phyloP scores from a whole-genome alignment of 2,797 vertebrate genomes.

The Sarcophilus harrisii region DNA sequence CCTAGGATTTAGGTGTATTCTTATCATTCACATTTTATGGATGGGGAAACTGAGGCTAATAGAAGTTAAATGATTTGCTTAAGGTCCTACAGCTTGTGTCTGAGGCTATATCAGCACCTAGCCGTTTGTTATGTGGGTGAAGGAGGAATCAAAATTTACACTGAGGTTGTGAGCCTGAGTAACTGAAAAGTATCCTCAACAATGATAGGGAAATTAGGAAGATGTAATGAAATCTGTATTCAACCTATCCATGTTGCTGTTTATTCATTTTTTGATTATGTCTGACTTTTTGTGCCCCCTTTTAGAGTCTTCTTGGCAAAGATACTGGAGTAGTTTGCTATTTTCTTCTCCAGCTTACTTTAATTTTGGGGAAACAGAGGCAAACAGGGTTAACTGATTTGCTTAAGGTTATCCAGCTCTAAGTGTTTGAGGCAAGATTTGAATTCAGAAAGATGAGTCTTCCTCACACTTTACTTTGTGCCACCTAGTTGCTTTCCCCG shows the following conservation, averaged over 20 bases:
- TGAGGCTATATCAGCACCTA: neutral
- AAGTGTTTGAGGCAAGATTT: neutral
- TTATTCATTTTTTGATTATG: neutral
- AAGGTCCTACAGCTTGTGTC: neutral
- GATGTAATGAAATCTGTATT: neutral
- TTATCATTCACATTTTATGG: neutral
- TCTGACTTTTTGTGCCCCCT: neutral
- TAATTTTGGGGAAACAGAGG: neutral
- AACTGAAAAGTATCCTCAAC: neutral
- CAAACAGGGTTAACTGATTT: neutral
- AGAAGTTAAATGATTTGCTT: neutral
- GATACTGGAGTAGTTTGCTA: neutral
- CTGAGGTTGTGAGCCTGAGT: neutral
- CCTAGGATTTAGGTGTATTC: neutral
- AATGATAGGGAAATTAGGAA: neutral
- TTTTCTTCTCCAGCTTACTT: neutral
- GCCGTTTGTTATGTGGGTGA: neutral
- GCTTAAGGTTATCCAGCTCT: fast-evolving
- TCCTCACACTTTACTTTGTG: neutral
- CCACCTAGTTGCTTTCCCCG: neutral
- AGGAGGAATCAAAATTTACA: neutral
- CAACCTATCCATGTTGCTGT: neutral
- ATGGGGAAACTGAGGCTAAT: neutral
- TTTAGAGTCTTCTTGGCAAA: neutral
- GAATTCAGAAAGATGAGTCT: neutral